Evolutionary conservation across 2,113 vertebrate species (phyloP).

Genomic region (Eublepharis macularius): DNA sequence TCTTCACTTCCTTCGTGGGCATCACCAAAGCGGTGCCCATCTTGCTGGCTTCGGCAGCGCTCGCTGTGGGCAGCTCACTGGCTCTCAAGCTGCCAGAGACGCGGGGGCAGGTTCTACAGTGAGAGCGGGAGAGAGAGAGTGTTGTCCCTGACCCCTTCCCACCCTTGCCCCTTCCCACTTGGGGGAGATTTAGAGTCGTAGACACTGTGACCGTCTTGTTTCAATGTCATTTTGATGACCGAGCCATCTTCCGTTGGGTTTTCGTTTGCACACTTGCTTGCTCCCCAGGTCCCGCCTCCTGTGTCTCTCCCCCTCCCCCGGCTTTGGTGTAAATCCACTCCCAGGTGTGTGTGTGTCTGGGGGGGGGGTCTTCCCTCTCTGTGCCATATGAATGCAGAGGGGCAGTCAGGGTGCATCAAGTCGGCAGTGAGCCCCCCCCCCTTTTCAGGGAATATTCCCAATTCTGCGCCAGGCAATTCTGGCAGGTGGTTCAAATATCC

Average conservation of each 20-base stretch:
- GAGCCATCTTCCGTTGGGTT: not conserved
- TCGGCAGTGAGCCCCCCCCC: not conserved
- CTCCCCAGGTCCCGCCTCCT: not conserved
- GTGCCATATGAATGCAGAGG: not conserved
- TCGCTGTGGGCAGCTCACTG: conserved; percentile 90
- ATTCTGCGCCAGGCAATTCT: not conserved
- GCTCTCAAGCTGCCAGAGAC: conserved; percentile 94
- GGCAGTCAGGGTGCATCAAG: not conserved
- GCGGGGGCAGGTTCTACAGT: conserved; percentile 92
- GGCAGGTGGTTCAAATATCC: not conserved
- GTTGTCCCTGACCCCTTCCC: not conserved
- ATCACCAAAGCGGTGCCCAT: conserved; percentile 96
- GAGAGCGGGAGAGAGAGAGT: conserved; percentile 61
- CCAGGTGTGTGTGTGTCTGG: not conserved
- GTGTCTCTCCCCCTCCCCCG: not conserved
- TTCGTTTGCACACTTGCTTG: conserved; percentile 18
- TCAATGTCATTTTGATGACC: conserved; percentile 23
- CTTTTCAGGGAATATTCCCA: not conserved
- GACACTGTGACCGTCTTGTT: conserved; percentile 75
- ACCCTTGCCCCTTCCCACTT: not conserved
- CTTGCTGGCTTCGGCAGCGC: conserved; percentile 88
- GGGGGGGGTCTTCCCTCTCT: not conserved
- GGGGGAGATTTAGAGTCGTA: conserved; percentile 50
- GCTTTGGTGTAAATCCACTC: conserved; percentile 37
- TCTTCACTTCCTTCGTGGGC: conserved; percentile 95